Base-by-base conservation (phyloP, 2,113 vertebrate species). In the Hippocampus zosterae region DNA sequence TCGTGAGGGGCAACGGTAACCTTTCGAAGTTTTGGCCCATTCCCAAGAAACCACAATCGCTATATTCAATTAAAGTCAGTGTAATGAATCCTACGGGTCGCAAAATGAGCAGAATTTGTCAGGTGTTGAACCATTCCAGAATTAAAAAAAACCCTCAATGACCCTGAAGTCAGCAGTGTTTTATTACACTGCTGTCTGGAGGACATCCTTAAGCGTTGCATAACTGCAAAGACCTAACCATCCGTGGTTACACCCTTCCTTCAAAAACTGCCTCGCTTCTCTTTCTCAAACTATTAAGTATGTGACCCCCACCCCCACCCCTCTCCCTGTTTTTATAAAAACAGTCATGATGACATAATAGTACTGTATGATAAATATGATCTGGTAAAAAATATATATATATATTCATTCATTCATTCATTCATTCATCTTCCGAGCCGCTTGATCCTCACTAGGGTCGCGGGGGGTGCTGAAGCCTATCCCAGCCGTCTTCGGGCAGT, bases 171-270 rank as follows among this genome's bases (percentile, higher is more conserved):
- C 69, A 42, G 65, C 41, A 18, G 53, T 72, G 72, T 82, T 85
- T 85, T 85, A 86, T 88, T 37, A 48, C 75, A 25, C 63, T 62
- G 63, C 77, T 79, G 80, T 76, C 67, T 73, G 23, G 81, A 70
- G 16, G 42, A 72, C 77, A 78, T 84, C 81, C 82, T 70, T 63
- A 16, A 73, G 70, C 67, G 62, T 85, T 83, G 81, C 82, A 77
- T 88, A 88, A 89, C 82, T 19, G 65, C 63, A 73, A 73, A 70
- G 70, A 80, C 77, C 65, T 70, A 76, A 70, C 42, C 71, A 74
- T 67, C 76, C 68, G 67, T 71, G 19, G 76, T 78, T 70, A 78
- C 82, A 40, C 82, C 83, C 78, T 78, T 55, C 69, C 2, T 8
- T 69, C 65, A 64, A 83, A 80, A 48, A 50, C 65, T 70, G 41